Conservation (phyloP, 2,888 invertebrate species). For the Trimorus sp. region DNA sequence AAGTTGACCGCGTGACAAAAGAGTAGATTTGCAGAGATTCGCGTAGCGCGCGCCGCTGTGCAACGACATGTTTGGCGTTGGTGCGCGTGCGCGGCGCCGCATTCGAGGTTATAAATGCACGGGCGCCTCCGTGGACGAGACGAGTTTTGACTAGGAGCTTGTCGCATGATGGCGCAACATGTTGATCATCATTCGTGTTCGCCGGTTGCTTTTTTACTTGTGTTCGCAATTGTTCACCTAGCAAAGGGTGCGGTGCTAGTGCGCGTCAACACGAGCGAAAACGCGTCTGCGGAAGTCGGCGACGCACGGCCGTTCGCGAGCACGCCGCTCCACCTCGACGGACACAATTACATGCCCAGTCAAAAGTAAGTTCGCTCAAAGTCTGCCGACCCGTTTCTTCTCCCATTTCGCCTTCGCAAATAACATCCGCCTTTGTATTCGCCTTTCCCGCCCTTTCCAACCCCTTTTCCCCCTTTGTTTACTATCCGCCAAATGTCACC, state of each 20-base stretch:
- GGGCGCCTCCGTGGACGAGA: conserved; percentile 38
- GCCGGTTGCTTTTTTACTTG: conserved; percentile 75
- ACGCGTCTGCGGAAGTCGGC: too few species aligned
- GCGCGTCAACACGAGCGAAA: neutral
- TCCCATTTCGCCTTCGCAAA: too few species aligned
- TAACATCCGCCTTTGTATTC: too few species aligned
- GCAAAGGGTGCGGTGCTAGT: conserved; percentile 57
- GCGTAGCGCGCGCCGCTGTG: too few species aligned
- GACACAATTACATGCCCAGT: neutral
- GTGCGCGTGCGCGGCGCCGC: conserved; percentile 35
- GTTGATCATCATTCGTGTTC: conserved; percentile 73
- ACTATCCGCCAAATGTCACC: too few species aligned
- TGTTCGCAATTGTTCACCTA: conserved; percentile 72
- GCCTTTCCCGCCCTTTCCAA: too few species aligned
- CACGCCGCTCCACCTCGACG: conserved; percentile 19
- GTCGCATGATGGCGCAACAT: conserved; percentile 80
- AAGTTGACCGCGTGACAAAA: too few species aligned
- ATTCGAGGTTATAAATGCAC: conserved; percentile 65
- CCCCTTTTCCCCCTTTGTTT: too few species aligned
- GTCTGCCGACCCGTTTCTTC: too few species aligned
- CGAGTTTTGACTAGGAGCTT: conserved; percentile 75
- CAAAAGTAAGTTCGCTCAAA: too few species aligned
- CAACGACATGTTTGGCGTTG: neutral
- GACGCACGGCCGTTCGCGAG: conserved; percentile 63
- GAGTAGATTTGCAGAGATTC: too few species aligned